Evolutionary conservation across 2,797 vertebrate species (phyloP).

Genomic region (Sebastes trivittatus): DNA sequence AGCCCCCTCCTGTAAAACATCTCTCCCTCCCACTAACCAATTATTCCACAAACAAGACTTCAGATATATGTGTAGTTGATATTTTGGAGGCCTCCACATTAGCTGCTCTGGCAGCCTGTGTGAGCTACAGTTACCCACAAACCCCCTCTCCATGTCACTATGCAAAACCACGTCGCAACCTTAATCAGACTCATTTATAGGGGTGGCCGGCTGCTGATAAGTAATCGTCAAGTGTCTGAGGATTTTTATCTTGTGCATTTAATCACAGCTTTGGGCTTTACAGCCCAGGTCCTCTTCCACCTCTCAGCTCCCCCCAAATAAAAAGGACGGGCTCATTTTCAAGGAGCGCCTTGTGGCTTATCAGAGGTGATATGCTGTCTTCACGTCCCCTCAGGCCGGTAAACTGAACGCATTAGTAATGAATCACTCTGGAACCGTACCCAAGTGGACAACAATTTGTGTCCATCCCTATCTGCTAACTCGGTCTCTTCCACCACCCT

Average conservation of each 20-base stretch:
- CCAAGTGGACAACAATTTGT: conserved; percentile 67
- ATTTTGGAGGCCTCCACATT: neutral
- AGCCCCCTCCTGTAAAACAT: neutral
- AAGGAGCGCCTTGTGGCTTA: conserved; percentile 55
- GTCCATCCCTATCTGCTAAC: conserved; percentile 43
- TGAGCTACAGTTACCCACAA: conserved; percentile 2
- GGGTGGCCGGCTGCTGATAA: conserved; percentile 32
- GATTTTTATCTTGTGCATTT: conserved; percentile 60
- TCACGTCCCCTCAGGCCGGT: conserved; percentile 47
- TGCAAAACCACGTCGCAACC: conserved; percentile 5
- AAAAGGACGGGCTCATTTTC: conserved; percentile 56
- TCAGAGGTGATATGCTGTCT: conserved; percentile 61
- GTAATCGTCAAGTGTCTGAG: conserved; percentile 55
- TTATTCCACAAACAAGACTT: neutral
- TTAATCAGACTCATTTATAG: conserved; percentile 49
- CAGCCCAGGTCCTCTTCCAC: neutral
- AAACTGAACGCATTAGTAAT: conserved; percentile 62
- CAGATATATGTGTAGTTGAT: neutral
- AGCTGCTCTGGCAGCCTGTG: neutral
- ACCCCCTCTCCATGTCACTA: neutral
- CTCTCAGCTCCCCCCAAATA: conserved; percentile 40
- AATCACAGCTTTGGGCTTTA: conserved; percentile 63
- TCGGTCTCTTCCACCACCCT: conserved; percentile 14
- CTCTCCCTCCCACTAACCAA: neutral
- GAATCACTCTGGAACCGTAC: conserved; percentile 57